Evolutionary conservation across 1,140 invertebrate species (phyloP).

Genomic region (Stenopsyche tienmushanensis): DNA sequence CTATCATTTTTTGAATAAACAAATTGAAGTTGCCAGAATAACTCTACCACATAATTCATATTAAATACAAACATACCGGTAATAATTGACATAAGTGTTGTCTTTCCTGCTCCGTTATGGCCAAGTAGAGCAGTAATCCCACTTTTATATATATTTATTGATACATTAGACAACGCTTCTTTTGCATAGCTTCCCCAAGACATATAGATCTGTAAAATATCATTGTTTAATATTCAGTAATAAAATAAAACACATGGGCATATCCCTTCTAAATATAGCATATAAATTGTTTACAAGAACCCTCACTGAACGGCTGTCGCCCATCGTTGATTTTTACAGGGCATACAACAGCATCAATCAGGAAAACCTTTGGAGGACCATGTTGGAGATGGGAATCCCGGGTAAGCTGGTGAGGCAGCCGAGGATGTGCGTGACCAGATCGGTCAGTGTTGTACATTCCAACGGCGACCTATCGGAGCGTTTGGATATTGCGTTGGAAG

Average conservation of each 20-base stretch:
- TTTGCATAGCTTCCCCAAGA: conserved; percentile 53
- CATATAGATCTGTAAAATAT: conserved; percentile 23
- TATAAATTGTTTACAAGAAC: conserved; percentile 10
- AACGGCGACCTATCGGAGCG: too few species aligned
- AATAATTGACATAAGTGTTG: conserved; percentile 79
- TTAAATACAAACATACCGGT: conserved; percentile 59
- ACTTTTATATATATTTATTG: conserved; percentile 67
- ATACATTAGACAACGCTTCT: conserved; percentile 67
- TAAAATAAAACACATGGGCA: conserved; percentile 32
- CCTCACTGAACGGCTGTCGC: too few species aligned
- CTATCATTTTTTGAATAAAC: neutral
- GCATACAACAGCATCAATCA: neutral
- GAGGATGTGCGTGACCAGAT: neutral
- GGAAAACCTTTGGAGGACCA: neutral
- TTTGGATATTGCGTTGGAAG: too few species aligned
- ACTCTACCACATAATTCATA: neutral
- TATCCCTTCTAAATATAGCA: conserved; percentile 1
- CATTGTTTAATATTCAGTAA: neutral
- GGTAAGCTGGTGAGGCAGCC: too few species aligned
- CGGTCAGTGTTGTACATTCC: too few species aligned
- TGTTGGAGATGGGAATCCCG: neutral
- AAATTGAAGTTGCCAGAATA: neutral
- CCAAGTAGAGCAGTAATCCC: conserved; percentile 74
- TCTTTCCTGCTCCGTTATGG: conserved; percentile 72
- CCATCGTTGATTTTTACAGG: neutral